Conservation (phyloP, 1,140 invertebrate genomes). For the Stegodyphus mimosarum region DNA sequence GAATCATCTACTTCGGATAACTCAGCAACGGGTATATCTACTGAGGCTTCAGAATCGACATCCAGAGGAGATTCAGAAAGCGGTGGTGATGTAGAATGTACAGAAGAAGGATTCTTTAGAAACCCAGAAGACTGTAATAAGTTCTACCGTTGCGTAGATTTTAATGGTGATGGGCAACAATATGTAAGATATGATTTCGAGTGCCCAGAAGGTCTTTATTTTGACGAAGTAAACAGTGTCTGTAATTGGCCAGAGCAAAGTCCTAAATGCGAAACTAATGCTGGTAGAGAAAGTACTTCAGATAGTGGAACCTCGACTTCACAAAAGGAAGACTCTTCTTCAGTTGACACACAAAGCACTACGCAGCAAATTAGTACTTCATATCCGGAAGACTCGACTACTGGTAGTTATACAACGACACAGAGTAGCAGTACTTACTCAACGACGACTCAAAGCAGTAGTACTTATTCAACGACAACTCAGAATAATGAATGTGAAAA, state of each 20-base stretch:
- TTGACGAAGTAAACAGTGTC: conserved; percentile 65
- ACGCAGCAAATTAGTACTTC: neutral
- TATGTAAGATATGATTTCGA: conserved; percentile 67
- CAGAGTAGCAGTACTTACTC: conserved; percentile 66
- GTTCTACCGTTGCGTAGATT: conserved; percentile 58
- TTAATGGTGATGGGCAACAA: conserved; percentile 31
- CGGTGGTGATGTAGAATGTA: conserved; percentile 21
- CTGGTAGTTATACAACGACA: neutral
- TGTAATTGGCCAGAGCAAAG: conserved; percentile 64
- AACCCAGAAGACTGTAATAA: conserved; percentile 57
- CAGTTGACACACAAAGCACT: neutral
- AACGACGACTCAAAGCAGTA: conserved; percentile 69
- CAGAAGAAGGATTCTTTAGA: conserved; percentile 56
- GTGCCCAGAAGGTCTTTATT: conserved; percentile 71
- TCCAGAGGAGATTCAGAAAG: neutral
- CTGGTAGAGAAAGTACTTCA: conserved; percentile 66
- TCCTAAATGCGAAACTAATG: conserved; percentile 58
- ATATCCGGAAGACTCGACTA: neutral
- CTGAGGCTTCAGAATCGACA: neutral
- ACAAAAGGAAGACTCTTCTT: neutral
- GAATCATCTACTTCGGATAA: neutral
- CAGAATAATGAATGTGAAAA: conserved; percentile 67
- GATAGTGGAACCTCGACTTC: neutral
- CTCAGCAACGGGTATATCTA: conserved; percentile 2
- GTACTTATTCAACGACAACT: no score